Conservation (phyloP, 2,888 invertebrate species). For the Lithophane leautieri region DNA sequence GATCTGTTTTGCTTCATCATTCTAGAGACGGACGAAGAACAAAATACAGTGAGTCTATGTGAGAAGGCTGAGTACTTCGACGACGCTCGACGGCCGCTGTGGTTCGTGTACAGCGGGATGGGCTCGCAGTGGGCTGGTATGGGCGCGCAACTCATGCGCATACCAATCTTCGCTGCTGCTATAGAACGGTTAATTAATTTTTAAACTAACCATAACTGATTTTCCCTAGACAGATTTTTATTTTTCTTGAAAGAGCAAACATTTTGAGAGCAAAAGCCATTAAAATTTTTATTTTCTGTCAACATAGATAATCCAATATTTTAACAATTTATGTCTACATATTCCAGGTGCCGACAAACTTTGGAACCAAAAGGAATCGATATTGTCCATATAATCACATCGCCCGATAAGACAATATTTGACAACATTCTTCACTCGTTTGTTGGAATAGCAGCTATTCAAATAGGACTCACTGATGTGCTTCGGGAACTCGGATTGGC, state of each 20-base stretch:
- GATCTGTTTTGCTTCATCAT: background rate
- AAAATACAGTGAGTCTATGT: conserved; percentile 67
- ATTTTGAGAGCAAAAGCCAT: background rate
- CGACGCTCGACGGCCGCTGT: conserved; percentile 87
- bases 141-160: background rate
- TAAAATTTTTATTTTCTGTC: background rate
- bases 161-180: background rate
- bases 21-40: conserved; percentile 76
- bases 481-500: conserved; percentile 32
- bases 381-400: conserved; percentile 92
- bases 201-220: background rate
- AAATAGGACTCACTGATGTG: conserved; percentile 84
- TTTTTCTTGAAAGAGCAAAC: background rate
- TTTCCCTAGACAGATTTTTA: background rate
- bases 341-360: conserved; percentile 87
- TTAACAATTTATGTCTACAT: background rate
- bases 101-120: conserved; percentile 90
- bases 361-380: conserved; percentile 92
- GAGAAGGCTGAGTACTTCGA: conserved; percentile 77
- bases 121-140: background rate
- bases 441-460: conserved; percentile 88
- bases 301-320: background rate
- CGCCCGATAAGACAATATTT: conserved; percentile 88
- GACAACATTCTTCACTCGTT: conserved; percentile 89
- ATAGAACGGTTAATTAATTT: conserved; percentile 5